These are phyloP conservation scores for Dryobotodes eremita DNA, from an alignment of 2,888 invertebrate genomes.

Conservation along the genomic window DNA sequence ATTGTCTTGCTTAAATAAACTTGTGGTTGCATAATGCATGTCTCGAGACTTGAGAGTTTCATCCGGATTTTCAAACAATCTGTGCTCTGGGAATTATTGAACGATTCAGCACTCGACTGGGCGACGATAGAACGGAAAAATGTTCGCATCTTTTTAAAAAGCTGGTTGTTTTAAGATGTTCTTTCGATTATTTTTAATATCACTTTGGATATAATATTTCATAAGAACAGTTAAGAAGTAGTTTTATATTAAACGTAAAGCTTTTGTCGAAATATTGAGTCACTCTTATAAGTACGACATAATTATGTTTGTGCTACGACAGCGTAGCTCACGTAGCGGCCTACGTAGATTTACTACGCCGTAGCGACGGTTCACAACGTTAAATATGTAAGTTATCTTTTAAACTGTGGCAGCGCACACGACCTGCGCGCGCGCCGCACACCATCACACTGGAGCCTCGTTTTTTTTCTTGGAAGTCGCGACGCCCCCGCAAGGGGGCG, in stretches of 20 bases:
- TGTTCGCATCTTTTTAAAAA: background rate
- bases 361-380: background rate
- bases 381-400: background rate
- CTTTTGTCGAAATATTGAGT: background rate
- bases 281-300: no score
- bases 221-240: background rate
- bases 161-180: background rate
- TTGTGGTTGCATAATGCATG: conserved; percentile 15
- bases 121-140: background rate
- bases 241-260: no score
- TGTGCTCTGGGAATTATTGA: background rate
- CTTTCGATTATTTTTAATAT: background rate
- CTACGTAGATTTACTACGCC: background rate
- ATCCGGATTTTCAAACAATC: conserved; percentile 32
- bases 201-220: background rate
- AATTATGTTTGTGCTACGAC: background rate
- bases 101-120: background rate
- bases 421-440: no score
- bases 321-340: background rate
- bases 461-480: no score
- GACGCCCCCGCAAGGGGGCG: no score
- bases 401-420: no score
- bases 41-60: conserved; percentile 30
- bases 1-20: conserved; percentile 27
- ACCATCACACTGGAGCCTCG: no score